Evolutionary conservation across 2,888 invertebrate genomes (phyloP).

Genomic region (Agrotis puta): DNA sequence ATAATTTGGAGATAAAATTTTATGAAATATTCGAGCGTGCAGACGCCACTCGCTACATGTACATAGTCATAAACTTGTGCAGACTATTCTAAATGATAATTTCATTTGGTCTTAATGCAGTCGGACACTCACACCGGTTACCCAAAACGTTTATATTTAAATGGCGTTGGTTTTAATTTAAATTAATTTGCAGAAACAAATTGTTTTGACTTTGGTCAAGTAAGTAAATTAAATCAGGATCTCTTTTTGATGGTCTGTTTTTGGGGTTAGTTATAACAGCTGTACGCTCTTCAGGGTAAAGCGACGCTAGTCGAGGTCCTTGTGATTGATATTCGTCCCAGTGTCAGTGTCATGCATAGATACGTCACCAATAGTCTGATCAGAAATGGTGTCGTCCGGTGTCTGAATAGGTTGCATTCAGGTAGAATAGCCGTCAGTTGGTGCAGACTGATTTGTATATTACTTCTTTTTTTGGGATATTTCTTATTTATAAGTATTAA

Average conservation of each 20-base stretch:
- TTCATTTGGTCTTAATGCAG: constrained; percentile 34
- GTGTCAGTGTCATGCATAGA: no score
- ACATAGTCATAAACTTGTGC: not conserved
- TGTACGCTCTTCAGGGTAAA: not conserved
- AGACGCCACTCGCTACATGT: not conserved
- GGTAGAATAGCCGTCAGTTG: no score
- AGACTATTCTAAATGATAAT: constrained; percentile 47
- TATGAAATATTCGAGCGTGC: constrained; percentile 27
- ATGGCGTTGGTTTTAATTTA: no score
- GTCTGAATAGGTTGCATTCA: no score
- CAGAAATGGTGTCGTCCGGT: not conserved
- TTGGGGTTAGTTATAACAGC: not conserved
- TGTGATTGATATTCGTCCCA: no score
- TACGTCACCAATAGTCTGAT: no score
- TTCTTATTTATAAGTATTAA: no score
- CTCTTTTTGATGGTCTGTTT: not conserved
- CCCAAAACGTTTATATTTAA: constrained; percentile 21
- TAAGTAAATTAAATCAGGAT: not conserved
- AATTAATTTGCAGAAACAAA: constrained; percentile 18
- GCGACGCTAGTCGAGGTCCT: not conserved
- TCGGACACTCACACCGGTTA: constrained; percentile 4
- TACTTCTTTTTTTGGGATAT: no score
- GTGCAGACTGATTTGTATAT: no score
- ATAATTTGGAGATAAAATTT: constrained; percentile 21
- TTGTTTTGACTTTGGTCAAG: constrained; percentile 3